Conservation (phyloP, 2,113 vertebrate species). For the Myodes glareolus region DNA sequence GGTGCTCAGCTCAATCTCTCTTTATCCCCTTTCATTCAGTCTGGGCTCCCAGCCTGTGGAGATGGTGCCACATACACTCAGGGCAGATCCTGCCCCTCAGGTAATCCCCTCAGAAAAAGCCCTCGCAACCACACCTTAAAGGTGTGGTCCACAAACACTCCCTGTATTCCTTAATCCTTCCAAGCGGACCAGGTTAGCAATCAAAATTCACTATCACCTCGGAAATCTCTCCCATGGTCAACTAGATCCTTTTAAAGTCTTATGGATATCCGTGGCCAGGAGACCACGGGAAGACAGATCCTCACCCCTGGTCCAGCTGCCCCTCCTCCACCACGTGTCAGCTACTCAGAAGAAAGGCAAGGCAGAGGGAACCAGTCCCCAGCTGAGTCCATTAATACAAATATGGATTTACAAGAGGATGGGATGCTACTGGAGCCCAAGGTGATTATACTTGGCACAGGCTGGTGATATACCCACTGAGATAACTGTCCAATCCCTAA, state of each 20-base stretch:
- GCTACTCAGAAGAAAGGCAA: neutral
- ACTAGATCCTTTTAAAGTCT: neutral
- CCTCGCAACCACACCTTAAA: neutral
- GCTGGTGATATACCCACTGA: neutral
- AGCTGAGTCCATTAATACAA: neutral
- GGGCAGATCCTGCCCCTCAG: neutral
- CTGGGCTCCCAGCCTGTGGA: neutral
- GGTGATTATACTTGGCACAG: neutral
- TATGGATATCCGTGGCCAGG: neutral
- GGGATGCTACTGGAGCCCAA: neutral
- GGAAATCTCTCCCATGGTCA: neutral
- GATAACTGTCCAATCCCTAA: no score
- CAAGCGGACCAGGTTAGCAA: neutral
- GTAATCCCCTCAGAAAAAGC: neutral
- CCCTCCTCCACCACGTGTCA: accelerated
- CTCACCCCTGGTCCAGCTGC: accelerated
- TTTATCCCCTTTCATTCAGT: neutral
- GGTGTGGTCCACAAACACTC: neutral
- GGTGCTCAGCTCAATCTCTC: neutral
- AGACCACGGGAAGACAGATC: neutral
- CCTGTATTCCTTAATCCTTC: neutral
- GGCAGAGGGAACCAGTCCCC: neutral
- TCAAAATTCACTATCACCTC: neutral
- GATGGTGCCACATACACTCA: neutral
- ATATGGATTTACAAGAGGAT: neutral